Percentiles rank a stretch among this genome's conserved stretches.
phyloP scores from a whole-genome alignment of 2,113 vertebrate species.

The Sylvietta virens region DNA sequence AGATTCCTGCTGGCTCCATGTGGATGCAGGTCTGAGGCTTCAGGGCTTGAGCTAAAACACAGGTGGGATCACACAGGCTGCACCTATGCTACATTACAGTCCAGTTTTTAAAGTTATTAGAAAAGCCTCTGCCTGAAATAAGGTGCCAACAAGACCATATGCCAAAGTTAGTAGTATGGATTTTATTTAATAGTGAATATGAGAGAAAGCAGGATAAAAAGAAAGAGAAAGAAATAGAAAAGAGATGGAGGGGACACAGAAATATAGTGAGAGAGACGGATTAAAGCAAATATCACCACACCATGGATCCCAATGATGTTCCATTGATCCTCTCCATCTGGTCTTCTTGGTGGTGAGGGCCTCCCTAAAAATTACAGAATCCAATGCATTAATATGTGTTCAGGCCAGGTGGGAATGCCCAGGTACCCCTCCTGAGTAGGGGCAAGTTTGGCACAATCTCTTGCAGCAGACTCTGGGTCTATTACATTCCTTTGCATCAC shows the following conservation, averaged over 20 bases:
- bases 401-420: not conserved
- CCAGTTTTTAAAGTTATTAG: not conserved
- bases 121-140: not conserved
- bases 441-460: too few relatives aligned
- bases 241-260: not conserved
- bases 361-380: not conserved
- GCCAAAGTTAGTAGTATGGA: not conserved
- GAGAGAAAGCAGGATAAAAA: not conserved
- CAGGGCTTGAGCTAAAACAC: not conserved
- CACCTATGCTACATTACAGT: too few relatives aligned
- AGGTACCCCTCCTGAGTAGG: not conserved
- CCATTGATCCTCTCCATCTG: not conserved
- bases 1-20: not conserved
- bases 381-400: not conserved
- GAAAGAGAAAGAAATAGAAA: not conserved
- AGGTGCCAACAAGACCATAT: fast-evolving
- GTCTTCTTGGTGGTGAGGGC: not conserved
- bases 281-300: not conserved
- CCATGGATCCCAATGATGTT: fast-evolving
- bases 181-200: not conserved
- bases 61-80: not conserved
- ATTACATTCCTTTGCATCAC: not conserved
- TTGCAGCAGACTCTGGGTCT: not conserved
- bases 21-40: not conserved
- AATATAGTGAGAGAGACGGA: not conserved